These are phyloP conservation scores for Nasua narica DNA, from an alignment of 2,797 vertebrate species.

Conservation along the genomic window DNA sequence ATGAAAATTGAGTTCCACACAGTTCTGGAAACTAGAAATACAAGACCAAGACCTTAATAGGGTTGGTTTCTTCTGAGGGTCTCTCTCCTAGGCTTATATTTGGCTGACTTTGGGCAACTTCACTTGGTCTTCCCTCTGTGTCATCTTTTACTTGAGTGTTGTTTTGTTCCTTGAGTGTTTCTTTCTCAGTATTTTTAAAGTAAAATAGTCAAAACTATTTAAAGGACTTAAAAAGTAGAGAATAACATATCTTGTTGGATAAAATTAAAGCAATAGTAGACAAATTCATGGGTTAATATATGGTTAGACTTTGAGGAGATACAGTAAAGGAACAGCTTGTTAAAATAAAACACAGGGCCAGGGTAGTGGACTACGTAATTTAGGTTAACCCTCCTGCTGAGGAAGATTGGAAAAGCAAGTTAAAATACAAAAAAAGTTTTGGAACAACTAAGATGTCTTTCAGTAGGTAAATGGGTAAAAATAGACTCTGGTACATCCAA, in stretches of 20 bases:
- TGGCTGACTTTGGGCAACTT: neutral
- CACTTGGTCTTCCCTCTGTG: neutral
- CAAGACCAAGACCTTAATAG: neutral
- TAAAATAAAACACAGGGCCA: neutral
- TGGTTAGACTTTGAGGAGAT: neutral
- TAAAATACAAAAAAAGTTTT: neutral
- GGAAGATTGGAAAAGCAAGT: neutral
- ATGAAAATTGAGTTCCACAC: too few species aligned
- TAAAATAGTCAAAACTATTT: neutral
- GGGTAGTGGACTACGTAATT: neutral
- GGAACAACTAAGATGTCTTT: neutral
- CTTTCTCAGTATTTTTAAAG: conserved; percentile 11
- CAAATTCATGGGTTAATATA: neutral
- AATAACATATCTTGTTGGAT: neutral
- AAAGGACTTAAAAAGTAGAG: neutral
- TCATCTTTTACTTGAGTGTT: neutral
- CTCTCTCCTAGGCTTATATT: neutral
- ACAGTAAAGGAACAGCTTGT: neutral
- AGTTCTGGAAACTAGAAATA: neutral
- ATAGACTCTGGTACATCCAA: neutral
- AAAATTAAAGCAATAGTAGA: neutral
- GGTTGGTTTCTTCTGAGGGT: neutral
- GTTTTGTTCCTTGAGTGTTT: neutral
- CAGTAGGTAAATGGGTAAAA: neutral
- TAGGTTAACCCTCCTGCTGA: neutral